Percentiles rank a stretch among this genome's conserved stretches.
phyloP scores from a whole-genome alignment of 1,140 invertebrate species.

The Gryllus bimaculatus region DNA sequence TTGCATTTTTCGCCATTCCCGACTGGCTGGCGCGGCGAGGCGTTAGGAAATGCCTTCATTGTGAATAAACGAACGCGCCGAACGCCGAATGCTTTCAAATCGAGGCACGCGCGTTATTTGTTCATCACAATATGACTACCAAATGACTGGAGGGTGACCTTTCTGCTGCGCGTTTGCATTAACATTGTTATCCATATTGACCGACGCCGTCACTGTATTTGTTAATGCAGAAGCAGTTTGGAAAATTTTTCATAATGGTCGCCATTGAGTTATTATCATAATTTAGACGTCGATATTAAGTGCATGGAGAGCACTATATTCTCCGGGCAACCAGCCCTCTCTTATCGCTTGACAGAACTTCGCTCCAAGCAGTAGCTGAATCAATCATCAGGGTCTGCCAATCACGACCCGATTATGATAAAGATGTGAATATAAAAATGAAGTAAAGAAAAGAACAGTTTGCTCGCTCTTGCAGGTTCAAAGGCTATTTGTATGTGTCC shows the following conservation, averaged over 20 bases:
- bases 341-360: neutral
- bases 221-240: neutral
- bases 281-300: neutral
- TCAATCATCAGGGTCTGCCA: neutral
- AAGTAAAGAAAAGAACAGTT: neutral
- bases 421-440: neutral
- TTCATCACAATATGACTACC: neutral
- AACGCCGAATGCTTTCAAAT: neutral
- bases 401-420: neutral
- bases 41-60: neutral
- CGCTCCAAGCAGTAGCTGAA: neutral
- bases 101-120: neutral
- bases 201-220: neutral
- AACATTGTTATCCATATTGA: neutral
- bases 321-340: no score
- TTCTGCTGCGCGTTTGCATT: neutral
- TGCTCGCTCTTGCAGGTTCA: neutral
- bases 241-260: neutral
- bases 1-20: neutral
- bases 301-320: conserved; percentile 1
- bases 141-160: neutral
- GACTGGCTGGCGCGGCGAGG: neutral
- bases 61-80: neutral
- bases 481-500: neutral
- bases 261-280: conserved; percentile 5